Base-by-base conservation (phyloP, 2,113 vertebrate genomes). In the Syrrhaptes paradoxus region DNA sequence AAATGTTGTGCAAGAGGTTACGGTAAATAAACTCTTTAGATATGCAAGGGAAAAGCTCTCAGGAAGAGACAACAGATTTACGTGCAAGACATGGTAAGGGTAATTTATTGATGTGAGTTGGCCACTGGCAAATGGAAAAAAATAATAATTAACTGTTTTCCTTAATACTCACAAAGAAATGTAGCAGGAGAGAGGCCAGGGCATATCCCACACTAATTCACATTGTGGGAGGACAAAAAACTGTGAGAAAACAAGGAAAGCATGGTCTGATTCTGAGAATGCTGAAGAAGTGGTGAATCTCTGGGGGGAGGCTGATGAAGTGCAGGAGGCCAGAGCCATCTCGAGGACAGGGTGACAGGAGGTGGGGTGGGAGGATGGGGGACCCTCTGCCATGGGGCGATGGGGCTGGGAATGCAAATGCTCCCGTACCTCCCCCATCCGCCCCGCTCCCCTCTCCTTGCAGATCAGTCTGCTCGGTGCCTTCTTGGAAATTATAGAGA, bases 61-160 rank as follows among this genome's bases (percentile, higher is more conserved):
- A 75, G 54, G 81, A 84, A 59, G 51, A 86, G 48, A 57, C 9
- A 82, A 25, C 52, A 92, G 96, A 84, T 70, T 89, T 90, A 54
- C 70, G 83, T 72, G 62, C 38, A 79, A 29, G 8, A 75, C 71
- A 34, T 13, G 51, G 65, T 70, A 84, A 95, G 36, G 76, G 76
- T 74, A 93, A 90, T 90, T 94, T 89, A 96, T 95, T 92, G 88
- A 93, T 82, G 81, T 73, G 48, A 85, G 51, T 61, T 88, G 68
- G 72, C 38, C 49, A 43, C 52, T 52, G 25, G n/a, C 76, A 97
- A 90, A 88, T 83, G 66, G 48, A 12, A 57, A 88, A 96, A 58
- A 95, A 29, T 5, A 54, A 51, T 14, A 77, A 91, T 85, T 59
- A 76, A 59, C 70, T 89, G 19, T 95, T 96, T 96, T 93, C 68